Evolutionary conservation across 2,113 vertebrate species (phyloP).

Genomic region (Sander lucioperca): DNA sequence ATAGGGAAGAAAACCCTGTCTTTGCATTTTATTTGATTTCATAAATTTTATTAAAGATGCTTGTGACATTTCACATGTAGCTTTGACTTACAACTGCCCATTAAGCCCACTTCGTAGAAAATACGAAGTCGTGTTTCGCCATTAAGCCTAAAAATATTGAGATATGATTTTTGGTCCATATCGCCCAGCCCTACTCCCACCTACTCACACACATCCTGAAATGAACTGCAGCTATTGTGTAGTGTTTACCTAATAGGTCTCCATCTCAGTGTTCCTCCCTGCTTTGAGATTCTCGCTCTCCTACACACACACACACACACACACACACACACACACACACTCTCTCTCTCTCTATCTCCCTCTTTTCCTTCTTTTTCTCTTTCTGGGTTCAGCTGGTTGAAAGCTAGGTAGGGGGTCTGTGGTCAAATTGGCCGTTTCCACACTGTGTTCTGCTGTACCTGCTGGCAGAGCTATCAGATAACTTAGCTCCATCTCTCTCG

Average conservation of each 20-base stretch:
- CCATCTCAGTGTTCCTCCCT: slow-evolving; percentile 8
- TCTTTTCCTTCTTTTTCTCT: slow-evolving; percentile 3
- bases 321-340: background rate
- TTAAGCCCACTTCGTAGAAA: no score
- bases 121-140: no score
- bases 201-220: slow-evolving; percentile 9
- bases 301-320: background rate
- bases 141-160: no score
- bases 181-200: no score
- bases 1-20: no score
- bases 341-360: no score
- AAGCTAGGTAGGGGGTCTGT: slow-evolving; percentile 45
- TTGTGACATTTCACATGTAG: no score
- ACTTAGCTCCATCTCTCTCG: slow-evolving; percentile 50
- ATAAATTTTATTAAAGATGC: no score
- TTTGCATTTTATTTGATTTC: no score
- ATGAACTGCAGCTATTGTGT: slow-evolving; percentile 39
- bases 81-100: no score
- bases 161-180: no score
- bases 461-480: slow-evolving; percentile 70
- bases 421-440: slow-evolving; percentile 65
- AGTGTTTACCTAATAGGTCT: slow-evolving; percentile 43
- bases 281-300: slow-evolving; percentile 2
- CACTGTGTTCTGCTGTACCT: slow-evolving; percentile 60
- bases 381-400: slow-evolving; percentile 37